phyloP scores from a whole-genome alignment of 2,888 invertebrate species.

The Steromphala cineraria region DNA sequence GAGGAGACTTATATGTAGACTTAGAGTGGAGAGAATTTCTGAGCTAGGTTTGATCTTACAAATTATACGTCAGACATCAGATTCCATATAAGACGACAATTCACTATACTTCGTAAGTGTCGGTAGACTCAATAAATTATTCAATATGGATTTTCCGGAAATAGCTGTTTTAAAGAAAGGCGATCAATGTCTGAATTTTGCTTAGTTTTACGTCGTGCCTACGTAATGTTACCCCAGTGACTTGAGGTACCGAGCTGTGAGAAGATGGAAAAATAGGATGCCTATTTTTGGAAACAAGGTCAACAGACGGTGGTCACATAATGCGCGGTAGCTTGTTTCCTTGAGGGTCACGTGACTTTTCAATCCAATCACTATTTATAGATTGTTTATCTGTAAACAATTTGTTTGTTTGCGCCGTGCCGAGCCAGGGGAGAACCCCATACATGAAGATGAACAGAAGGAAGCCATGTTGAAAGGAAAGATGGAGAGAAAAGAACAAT shows the following conservation, averaged over 20 bases:
- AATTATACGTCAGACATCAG: no score
- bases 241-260: conserved; percentile 6
- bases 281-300: conserved; percentile 51
- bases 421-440: conserved; percentile 66
- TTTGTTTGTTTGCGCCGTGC: conserved; percentile 71
- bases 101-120: not conserved
- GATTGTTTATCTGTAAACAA: conserved; percentile 70
- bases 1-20: no score
- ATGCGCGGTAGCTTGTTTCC: conserved; percentile 42
- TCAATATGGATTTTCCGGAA: conserved; percentile 11
- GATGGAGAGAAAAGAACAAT: conserved; percentile 44
- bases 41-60: no score
- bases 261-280: conserved; percentile 35
- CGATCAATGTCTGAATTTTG: not conserved
- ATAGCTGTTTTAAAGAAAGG: not conserved
- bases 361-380: conserved; percentile 66
- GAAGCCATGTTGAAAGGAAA: conserved; percentile 66
- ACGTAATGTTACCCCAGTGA: not conserved
- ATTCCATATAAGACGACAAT: no score
- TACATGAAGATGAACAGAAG: conserved; percentile 55
- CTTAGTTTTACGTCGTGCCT: not conserved
- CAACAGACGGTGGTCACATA: conserved; percentile 42
- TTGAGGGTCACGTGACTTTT: conserved; percentile 62
- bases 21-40: no score
- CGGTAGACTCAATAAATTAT: conserved; percentile 12